Conservation (phyloP, 2,888 invertebrate genomes). For the Yponomeuta malinellus region DNA sequence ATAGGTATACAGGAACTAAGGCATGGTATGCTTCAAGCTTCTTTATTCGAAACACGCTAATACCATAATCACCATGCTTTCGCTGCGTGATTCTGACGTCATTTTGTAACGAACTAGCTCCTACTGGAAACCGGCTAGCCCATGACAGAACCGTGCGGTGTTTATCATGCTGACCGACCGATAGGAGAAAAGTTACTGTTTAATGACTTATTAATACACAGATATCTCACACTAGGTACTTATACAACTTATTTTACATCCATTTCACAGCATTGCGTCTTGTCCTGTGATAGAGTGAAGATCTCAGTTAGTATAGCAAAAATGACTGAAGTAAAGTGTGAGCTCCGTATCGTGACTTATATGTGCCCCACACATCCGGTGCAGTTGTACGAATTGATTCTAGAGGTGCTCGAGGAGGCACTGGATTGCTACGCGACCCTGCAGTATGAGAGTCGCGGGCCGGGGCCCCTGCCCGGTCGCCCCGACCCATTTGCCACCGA, state of each 20-base stretch:
- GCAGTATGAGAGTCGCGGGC: slow-evolving; percentile 75
- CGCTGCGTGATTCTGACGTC: slow-evolving; percentile 28
- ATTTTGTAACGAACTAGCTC: slow-evolving; percentile 25
- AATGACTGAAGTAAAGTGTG: slow-evolving; percentile 50
- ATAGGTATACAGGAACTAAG: no score
- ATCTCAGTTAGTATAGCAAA: slow-evolving; percentile 20
- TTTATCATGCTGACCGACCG: slow-evolving; percentile 30
- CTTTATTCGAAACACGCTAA: background rate
- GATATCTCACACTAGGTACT: no score
- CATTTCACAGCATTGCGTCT: background rate
- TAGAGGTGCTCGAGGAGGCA: slow-evolving; percentile 72
- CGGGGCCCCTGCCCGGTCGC: slow-evolving; percentile 66
- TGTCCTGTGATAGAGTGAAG: slow-evolving; percentile 10
- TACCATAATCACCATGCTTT: slow-evolving; percentile 22
- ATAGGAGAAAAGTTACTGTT: slow-evolving; percentile 9
- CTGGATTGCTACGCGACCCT: slow-evolving; percentile 66
- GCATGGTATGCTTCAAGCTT: slow-evolving; percentile 18
- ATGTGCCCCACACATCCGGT: slow-evolving; percentile 79
- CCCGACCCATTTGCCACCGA: slow-evolving; percentile 73
- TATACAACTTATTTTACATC: no score
- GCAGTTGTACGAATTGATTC: slow-evolving; percentile 73
- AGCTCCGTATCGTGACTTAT: slow-evolving; percentile 75
- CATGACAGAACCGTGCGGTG: slow-evolving; percentile 40
- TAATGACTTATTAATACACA: no score
- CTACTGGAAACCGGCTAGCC: slow-evolving; percentile 31